phyloP scores from a whole-genome alignment of 92 coral and sea anemone genomes.

The Paragorgia papillata region DNA sequence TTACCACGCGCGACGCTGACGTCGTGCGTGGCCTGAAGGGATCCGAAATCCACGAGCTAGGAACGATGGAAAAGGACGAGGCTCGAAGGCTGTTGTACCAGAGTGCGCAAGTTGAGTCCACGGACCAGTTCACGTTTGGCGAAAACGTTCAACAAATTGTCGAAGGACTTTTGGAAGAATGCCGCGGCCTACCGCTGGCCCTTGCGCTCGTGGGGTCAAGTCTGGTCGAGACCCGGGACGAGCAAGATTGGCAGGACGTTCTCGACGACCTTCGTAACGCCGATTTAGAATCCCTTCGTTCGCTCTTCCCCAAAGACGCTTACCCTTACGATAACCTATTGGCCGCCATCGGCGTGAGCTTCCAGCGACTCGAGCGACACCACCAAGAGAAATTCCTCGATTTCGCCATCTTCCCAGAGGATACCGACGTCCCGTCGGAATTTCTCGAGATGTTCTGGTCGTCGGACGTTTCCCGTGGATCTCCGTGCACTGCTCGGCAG shows the following conservation, averaged over 20 bases:
- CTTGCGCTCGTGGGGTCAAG: conserved; percentile 62
- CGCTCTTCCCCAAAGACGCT: conserved; percentile 57
- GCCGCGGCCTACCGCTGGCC: conserved; percentile 64
- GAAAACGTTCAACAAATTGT: conserved; percentile 34
- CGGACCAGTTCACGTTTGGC: conserved; percentile 25
- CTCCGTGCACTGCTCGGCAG: conserved; percentile 1
- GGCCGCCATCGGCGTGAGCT: conserved; percentile 69
- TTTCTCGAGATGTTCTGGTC: conserved; percentile 64
- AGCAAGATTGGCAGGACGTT: conserved; percentile 58
- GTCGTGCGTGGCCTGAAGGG: conserved; percentile 63
- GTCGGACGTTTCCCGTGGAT: conserved; percentile 2
- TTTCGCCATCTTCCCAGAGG: conserved; percentile 66
- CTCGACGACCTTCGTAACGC: conserved; percentile 62
- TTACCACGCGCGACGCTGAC: conserved; percentile 63
- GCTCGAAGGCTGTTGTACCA: conserved; percentile 52
- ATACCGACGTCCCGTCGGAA: conserved; percentile 57
- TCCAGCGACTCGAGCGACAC: conserved; percentile 25
- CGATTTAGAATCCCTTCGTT: conserved; percentile 56
- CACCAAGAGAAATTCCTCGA: conserved; percentile 51
- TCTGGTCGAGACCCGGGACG: conserved; percentile 45
- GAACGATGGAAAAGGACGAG: conserved; percentile 49
- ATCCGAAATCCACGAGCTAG: conserved; percentile 58
- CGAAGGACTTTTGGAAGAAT: conserved; percentile 54
- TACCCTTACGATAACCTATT: conserved; percentile 64
- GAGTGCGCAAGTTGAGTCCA: conserved; percentile 41